These are phyloP conservation scores for Acronicta alni DNA, from an alignment of 2,888 invertebrate species.

Conservation along the genomic window DNA sequence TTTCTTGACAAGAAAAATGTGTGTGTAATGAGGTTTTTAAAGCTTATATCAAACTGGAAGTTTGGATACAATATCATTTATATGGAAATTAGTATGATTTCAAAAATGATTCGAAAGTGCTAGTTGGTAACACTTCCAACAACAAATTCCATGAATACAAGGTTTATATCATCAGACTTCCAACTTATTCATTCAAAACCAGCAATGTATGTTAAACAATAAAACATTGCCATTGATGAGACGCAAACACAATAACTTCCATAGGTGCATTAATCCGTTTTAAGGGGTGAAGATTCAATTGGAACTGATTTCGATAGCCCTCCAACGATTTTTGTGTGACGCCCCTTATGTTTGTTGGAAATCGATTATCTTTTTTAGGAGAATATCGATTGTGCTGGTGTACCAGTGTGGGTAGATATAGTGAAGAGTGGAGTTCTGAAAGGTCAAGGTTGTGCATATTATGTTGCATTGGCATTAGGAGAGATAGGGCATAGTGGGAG, in stretches of 20 bases:
- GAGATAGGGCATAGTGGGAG: too few species aligned
- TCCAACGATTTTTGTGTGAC: constrained; percentile 65
- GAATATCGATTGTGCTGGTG: constrained; percentile 45
- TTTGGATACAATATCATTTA: too few species aligned
- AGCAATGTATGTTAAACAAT: constrained; percentile 50
- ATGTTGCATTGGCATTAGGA: background rate
- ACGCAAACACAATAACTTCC: constrained; percentile 50
- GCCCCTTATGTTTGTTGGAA: constrained; percentile 60
- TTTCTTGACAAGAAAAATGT: background rate
- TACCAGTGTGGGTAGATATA: constrained; percentile 16
- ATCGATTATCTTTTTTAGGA: constrained; percentile 56
- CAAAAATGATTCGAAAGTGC: too few species aligned
- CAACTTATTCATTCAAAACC: constrained; percentile 17
- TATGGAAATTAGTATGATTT: too few species aligned
- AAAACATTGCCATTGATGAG: constrained; percentile 23
- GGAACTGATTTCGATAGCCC: constrained; percentile 75
- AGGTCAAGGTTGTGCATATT: constrained; percentile 27
- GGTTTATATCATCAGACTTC: too few species aligned
- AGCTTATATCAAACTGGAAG: background rate
- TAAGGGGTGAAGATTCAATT: constrained; percentile 75
- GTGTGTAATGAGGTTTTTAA: background rate
- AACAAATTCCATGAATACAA: too few species aligned
- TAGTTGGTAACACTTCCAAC: background rate
- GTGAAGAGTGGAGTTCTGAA: constrained; percentile 1
- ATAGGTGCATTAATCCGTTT: constrained; percentile 69